Conservation (phyloP, 2,888 invertebrate species). For the Augiades crinisus region DNA sequence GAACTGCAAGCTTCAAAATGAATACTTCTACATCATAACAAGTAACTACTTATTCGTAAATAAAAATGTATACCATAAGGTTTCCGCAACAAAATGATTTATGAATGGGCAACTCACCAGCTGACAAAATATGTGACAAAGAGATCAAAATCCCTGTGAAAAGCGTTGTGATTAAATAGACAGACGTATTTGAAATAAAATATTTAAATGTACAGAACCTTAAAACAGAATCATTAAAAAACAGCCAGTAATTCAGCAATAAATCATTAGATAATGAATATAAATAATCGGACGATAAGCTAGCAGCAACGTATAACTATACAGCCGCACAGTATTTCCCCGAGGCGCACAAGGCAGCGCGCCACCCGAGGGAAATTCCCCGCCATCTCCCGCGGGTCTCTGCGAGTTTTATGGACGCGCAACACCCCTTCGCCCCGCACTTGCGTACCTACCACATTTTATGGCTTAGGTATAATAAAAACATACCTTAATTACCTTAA, state of each 20-base stretch:
- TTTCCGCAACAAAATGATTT: too few species aligned
- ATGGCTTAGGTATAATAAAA: neutral
- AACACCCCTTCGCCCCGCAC: slow-evolving; percentile 47
- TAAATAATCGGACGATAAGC: slow-evolving; percentile 59
- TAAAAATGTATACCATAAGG: too few species aligned
- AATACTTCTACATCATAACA: too few species aligned
- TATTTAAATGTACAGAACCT: too few species aligned
- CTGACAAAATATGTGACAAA: too few species aligned
- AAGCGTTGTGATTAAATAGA: too few species aligned
- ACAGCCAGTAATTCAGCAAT: neutral
- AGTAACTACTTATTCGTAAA: too few species aligned
- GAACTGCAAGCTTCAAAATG: too few species aligned
- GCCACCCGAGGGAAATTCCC: slow-evolving; percentile 77
- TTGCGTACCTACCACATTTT: slow-evolving; percentile 2
- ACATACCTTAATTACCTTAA: neutral
- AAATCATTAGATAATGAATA: neutral
- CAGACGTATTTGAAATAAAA: too few species aligned
- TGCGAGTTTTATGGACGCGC: slow-evolving; percentile 78
- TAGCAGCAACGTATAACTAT: slow-evolving; percentile 80
- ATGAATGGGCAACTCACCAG: too few species aligned
- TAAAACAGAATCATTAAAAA: neutral
- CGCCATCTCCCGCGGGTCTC: slow-evolving; percentile 70
- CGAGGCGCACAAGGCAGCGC: slow-evolving; percentile 58
- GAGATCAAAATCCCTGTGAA: too few species aligned
- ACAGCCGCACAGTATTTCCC: slow-evolving; percentile 80